Evolutionary conservation across 2,888 invertebrate species (phyloP), one percentile per base, ranked within the genome.

Genomic region (Corythucha ciliata): DNA sequence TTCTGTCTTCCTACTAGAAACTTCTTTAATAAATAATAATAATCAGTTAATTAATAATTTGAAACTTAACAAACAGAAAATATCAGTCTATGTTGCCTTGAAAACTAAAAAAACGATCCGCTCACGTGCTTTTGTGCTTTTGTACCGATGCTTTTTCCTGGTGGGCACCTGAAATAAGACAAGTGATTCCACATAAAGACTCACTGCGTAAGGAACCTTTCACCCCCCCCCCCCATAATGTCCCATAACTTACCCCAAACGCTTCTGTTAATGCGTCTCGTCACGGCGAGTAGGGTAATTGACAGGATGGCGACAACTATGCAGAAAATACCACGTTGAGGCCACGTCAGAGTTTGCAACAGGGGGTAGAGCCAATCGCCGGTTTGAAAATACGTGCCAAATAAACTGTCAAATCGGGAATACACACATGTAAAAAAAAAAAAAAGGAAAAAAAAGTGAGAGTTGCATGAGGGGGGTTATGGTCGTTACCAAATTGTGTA

Each of bases 361-460:
- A 77, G 64, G 2, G 69, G 70, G 64, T 76, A 75, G 3, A 75
- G 60, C 74, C 75, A 73, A 22, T 73, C 66, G 36, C 69, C 62
- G 5, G 70, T 63, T 60, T 70, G 59, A 61, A 72, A 70, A 64
- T 71, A 72, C 46, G 75, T 70, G 68, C 71, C 70, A 1, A 70
- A 37, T 37, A 65, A 61, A 33, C 67, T 66, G 60, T 14, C 59
- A 60, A 25, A 0, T n/a, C n/a, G n/a, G n/a, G 22, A 42, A 20
- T 21, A 14, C 4, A 26, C n/a, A 24, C 12, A 39, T 18, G 21
- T 20, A 24, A 16, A 26, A 12, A 12, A n/a, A 33, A 8, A 45
- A 39, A 8, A 45, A 40, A 7, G 10, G 4, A 29, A 2, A 8
- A 29, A 2, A 14, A 2, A 18, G 4, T 8, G n/a, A n/a, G 7